phyloP scores from a whole-genome alignment of 2,113 vertebrate genomes.

The Jacana jacana region DNA sequence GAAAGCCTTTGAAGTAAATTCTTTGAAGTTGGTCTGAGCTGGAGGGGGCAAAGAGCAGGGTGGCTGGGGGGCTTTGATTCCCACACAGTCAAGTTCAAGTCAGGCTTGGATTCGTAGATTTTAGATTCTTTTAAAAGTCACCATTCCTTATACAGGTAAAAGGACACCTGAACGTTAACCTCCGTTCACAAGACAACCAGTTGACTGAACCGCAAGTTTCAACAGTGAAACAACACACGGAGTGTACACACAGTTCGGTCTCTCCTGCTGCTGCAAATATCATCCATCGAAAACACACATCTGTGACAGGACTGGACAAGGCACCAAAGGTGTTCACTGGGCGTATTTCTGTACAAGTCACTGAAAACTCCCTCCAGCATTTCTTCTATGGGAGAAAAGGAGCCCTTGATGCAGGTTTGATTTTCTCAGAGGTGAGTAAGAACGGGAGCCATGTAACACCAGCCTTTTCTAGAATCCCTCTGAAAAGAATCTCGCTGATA shows the following conservation, averaged over 20 bases:
- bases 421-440: neutral
- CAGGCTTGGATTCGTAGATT: neutral
- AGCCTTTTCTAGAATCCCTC: neutral
- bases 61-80: neutral
- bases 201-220: neutral
- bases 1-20: conserved; percentile 67
- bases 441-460: neutral
- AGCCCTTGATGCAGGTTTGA: neutral
- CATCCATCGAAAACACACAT: neutral
- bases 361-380: neutral
- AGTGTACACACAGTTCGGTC: accelerated
- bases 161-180: neutral
- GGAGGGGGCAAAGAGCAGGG: neutral
- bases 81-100: neutral
- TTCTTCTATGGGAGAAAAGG: no score
- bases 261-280: neutral
- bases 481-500: neutral
- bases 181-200: accelerated
- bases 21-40: conserved; percentile 68
- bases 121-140: neutral
- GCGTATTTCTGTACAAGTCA: neutral
- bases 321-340: neutral
- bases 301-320: neutral
- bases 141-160: neutral
- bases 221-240: accelerated